These are phyloP conservation scores for Drosophila pallidifrons DNA, from an alignment of 1,140 invertebrate genomes.

Conservation along the genomic window DNA sequence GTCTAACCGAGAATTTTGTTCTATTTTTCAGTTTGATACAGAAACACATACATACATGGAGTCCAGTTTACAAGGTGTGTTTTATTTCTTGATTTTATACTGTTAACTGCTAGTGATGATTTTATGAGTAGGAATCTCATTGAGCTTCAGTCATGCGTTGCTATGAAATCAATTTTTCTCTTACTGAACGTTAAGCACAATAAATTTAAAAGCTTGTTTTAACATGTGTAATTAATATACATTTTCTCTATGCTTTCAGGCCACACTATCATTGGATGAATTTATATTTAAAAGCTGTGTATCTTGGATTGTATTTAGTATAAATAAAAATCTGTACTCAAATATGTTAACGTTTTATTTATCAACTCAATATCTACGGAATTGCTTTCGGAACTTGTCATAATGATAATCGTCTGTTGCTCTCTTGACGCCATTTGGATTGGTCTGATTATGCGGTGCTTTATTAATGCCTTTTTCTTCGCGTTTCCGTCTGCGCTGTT, in stretches of 20 bases:
- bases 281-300: not conserved
- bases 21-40: conserved; percentile 33
- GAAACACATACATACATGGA: not conserved
- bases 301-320: no score
- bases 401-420: conserved; percentile 99
- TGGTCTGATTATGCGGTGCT: conserved; percentile 60
- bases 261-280: no score
- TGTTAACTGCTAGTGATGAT: conserved; percentile 61
- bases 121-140: conserved; percentile 87
- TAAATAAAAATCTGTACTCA: conserved; percentile 2
- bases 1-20: conserved; percentile 30
- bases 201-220: not conserved
- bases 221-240: conserved; percentile 16
- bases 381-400: conserved; percentile 98
- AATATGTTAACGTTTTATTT: conserved; percentile 23
- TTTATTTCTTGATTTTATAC: not conserved
- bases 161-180: conserved; percentile 80
- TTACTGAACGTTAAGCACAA: conserved; percentile 43
- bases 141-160: conserved; percentile 85
- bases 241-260: not conserved
- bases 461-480: conserved; percentile 86
- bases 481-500: conserved; percentile 86
- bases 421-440: conserved; percentile 87
- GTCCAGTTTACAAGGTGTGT: conserved; percentile 45
- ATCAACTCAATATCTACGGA: conserved; percentile 91